These are phyloP conservation scores for Pristionchus japonicus DNA, from an alignment of 2,888 invertebrate species.

Conservation along the genomic window DNA sequence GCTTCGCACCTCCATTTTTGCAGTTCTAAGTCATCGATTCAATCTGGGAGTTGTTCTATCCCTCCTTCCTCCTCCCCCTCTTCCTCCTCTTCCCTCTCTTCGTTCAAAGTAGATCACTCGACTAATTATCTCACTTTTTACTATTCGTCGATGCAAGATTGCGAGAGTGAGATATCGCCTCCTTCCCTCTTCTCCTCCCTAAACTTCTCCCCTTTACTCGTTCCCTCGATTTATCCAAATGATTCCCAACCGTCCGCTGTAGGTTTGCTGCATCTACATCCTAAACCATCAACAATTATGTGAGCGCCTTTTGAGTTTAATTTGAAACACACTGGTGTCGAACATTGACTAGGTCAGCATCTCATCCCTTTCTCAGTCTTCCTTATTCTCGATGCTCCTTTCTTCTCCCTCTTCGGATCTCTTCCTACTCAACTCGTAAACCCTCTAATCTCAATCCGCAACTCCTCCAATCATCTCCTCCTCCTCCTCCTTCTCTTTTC, in stretches of 20 bases:
- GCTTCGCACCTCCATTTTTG: background rate
- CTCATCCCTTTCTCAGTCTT: background rate
- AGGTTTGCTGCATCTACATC: too few species aligned
- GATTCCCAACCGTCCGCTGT: background rate
- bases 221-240: constrained; percentile 12
- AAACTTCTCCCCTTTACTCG: background rate
- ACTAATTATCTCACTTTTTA: constrained; percentile 30
- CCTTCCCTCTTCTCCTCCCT: background rate
- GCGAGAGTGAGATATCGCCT: constrained; percentile 15
- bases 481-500: background rate
- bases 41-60: background rate
- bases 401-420: background rate
- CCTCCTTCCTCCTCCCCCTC: background rate
- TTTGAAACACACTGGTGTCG: too few species aligned
- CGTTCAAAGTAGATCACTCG: constrained; percentile 11
- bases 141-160: constrained; percentile 21
- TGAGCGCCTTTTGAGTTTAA: too few species aligned
- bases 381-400: background rate
- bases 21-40: background rate
- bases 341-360: background rate
- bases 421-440: background rate
- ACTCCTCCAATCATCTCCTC: background rate
- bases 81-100: background rate
- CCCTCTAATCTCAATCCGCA: constrained; percentile 32
- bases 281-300: too few species aligned